phyloP scores from a whole-genome alignment of 2,113 vertebrate species.

The Anser cygnoides region DNA sequence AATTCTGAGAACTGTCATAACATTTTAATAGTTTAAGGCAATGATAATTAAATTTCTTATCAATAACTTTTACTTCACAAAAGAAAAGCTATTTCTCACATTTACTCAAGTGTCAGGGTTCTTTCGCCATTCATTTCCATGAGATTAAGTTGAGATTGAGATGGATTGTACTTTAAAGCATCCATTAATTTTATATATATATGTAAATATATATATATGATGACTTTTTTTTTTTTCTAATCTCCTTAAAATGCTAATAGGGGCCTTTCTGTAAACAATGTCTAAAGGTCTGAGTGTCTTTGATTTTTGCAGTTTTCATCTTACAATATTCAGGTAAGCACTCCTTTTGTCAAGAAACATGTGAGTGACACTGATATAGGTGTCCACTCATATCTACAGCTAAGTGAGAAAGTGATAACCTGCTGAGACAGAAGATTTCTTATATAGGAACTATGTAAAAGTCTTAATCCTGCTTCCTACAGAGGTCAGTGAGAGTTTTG shows the following conservation, averaged over 20 bases:
- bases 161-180: background rate
- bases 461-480: conserved; percentile 38
- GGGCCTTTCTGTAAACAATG: background rate
- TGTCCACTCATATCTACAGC: background rate
- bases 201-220: background rate
- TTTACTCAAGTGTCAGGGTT: background rate
- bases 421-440: conserved; percentile 16
- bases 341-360: background rate
- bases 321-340: background rate
- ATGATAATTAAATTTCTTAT: background rate
- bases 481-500: conserved; percentile 4
- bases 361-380: background rate
- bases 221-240: background rate
- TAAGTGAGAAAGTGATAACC: conserved; percentile 12
- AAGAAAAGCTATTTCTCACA: background rate
- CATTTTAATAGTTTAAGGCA: background rate
- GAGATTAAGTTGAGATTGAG: background rate
- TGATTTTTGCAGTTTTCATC: background rate
- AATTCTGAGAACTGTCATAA: background rate
- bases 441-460: conserved; percentile 8
- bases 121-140: background rate
- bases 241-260: background rate
- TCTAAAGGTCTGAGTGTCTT: background rate
- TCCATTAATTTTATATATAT: background rate
- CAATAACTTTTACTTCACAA: background rate